Percentiles rank a stretch among this genome's conserved stretches.
These are phyloP conservation scores for Astropecten irregularis DNA, from an alignment of 53 echinoderm and acorn worm genomes.

Conservation along the genomic window DNA sequence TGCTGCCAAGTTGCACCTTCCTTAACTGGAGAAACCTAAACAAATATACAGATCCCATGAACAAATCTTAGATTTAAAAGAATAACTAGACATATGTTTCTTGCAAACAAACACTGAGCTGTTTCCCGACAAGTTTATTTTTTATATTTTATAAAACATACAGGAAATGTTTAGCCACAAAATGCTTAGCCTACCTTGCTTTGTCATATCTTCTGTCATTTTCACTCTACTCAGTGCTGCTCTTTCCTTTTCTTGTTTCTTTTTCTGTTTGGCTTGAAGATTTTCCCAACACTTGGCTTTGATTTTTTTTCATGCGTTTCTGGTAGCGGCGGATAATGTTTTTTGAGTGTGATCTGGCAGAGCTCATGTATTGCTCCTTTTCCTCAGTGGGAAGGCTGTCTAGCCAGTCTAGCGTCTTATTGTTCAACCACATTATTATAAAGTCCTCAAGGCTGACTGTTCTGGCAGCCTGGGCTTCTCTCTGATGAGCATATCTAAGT, in stretches of 20 bases:
- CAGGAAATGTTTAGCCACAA: too few species aligned
- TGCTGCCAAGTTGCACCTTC: too few species aligned
- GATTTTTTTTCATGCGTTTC: constrained; percentile 3
- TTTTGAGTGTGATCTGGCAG: background rate
- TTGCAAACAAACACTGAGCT: too few species aligned
- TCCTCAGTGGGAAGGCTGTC: background rate
- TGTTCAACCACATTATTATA: constrained; percentile 29
- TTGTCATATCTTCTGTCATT: background rate
- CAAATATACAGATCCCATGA: too few species aligned
- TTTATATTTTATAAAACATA: too few species aligned
- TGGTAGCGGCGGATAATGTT: background rate
- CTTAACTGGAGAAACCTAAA: too few species aligned
- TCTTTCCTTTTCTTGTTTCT: background rate
- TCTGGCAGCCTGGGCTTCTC: constrained; percentile 43
- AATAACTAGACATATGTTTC: too few species aligned
- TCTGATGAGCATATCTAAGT: constrained; percentile 52
- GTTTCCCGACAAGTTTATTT: too few species aligned
- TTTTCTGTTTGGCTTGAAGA: background rate
- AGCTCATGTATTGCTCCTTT: background rate
- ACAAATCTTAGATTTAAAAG: too few species aligned
- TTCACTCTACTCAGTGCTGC: background rate
- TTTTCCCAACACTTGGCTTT: background rate
- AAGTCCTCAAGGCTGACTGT: constrained; percentile 7
- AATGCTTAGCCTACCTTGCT: background rate
- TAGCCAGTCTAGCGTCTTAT: constrained; percentile 18